These are phyloP conservation scores for Dendrocopos noguchii DNA, from an alignment of 2,113 vertebrate genomes.

Conservation along the genomic window DNA sequence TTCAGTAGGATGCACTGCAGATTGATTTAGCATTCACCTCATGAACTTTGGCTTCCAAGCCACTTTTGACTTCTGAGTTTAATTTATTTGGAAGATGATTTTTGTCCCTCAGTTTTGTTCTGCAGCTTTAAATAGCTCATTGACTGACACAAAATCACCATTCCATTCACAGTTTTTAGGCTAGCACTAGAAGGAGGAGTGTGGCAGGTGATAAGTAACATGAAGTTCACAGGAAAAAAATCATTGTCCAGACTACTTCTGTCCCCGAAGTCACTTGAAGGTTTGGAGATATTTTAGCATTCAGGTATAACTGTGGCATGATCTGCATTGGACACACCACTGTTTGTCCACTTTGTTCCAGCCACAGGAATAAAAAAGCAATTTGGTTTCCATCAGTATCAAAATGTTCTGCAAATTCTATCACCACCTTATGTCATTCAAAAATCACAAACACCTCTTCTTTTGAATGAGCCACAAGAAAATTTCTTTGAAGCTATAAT, in stretches of 20 bases:
- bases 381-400: neutral
- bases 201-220: neutral
- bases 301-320: neutral
- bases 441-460: neutral
- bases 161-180: neutral
- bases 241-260: neutral
- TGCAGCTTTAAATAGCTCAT: neutral
- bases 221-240: neutral
- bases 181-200: neutral
- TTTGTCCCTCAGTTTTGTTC: neutral
- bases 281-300: neutral
- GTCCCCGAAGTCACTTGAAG: neutral
- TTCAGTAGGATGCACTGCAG: neutral
- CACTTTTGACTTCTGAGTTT: neutral
- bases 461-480: neutral
- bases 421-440: neutral
- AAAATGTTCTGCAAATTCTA: neutral
- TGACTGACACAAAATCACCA: neutral
- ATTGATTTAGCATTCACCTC: neutral
- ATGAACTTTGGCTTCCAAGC: neutral
- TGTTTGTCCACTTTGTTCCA: neutral
- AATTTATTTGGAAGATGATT: neutral
- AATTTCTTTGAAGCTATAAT: neutral
- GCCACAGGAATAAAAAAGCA: neutral
- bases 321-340: neutral